Base-by-base conservation (phyloP, 2,113 vertebrate species). In the Perognathus longimembris region DNA sequence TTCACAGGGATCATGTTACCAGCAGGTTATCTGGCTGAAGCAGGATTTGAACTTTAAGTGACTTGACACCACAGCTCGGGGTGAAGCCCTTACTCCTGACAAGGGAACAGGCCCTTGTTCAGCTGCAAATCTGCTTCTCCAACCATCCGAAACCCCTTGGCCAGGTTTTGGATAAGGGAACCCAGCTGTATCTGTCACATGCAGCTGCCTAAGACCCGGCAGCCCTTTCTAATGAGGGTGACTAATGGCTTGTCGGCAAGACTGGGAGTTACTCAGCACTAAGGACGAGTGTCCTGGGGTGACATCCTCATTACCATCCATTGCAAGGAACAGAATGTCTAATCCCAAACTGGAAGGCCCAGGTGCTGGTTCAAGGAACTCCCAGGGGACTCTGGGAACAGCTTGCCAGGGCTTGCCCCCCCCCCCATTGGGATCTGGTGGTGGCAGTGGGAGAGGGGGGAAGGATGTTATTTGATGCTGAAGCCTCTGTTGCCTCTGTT, bases 21-120 rank as follows among this genome's bases (percentile, higher is more conserved):
- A 1, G 0, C 66, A 80, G 63, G n/a, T 54, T 54, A 45, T n/a
- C 22, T 42, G 73, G 32, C 88, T 88, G 54, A 92, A 28, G 2
- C 61, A 79, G 84, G 32, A 79, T 61, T 21, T 45, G 36, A 86
- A 91, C 40, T 36, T 54, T 4, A 54, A 89, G 24, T 64, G 85
- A 63, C 17, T 42, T 21, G 32, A 61, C 28, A 24, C 32, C 75
- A 75, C 79, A 90, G 61, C 21, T 32, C 54, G 77, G 38, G 17
- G 63, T 59, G 64, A 86, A 71, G 6, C 4, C n/a, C 5, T 50
- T 1, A 0, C 26, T 71, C 34, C 6, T 6, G 14, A 2, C 6
- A 6, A 67, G 36, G 34, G 69, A 18, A 17, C 74, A 64, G 28
- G 59, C 28, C 45, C 32, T 76, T 1, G 0, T n/a, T 71, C 7